Evolutionary conservation across 2,888 invertebrate species (phyloP).

Genomic region (Microdon myrmicae): DNA sequence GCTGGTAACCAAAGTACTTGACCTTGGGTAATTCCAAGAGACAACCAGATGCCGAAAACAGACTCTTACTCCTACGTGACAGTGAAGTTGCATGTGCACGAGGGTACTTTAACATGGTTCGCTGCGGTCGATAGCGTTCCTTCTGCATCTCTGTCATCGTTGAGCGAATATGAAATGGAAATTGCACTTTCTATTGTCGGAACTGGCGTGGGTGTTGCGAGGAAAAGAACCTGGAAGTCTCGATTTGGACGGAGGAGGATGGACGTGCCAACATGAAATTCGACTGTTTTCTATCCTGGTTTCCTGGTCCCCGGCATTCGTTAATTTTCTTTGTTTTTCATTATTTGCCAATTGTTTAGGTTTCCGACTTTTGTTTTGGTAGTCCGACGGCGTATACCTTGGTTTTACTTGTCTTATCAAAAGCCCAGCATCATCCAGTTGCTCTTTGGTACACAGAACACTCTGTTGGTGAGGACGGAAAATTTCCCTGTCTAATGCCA

Average conservation of each 20-base stretch:
- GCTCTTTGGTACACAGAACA: conserved; percentile 34
- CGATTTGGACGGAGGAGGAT: not conserved
- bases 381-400: too few relatives aligned
- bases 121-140: not conserved
- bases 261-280: too few relatives aligned
- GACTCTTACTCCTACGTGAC: conserved; percentile 46
- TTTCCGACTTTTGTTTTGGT: too few relatives aligned
- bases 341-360: conserved; percentile 39
- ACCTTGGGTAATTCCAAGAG: conserved; percentile 41
- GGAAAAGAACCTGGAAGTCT: conserved; percentile 43
- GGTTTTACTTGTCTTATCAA: conserved; percentile 30
- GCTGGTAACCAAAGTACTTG: conserved; percentile 38
- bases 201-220: not conserved
- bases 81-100: conserved; percentile 27
- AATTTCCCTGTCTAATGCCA: conserved; percentile 22
- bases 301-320: too few relatives aligned
- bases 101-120: not conserved
- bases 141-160: conserved; percentile 28
- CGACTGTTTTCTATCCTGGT: conserved; percentile 27
- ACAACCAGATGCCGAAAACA: conserved; percentile 41
- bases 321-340: not conserved
- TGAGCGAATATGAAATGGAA: conserved; percentile 48
- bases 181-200: conserved; percentile 42
- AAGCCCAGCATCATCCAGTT: conserved; percentile 42
- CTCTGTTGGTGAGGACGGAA: not conserved